Evolutionary conservation across 2,113 vertebrate species (phyloP), one percentile per base, ranked within the genome.

Genomic region (Puffinus mauretanicus): DNA sequence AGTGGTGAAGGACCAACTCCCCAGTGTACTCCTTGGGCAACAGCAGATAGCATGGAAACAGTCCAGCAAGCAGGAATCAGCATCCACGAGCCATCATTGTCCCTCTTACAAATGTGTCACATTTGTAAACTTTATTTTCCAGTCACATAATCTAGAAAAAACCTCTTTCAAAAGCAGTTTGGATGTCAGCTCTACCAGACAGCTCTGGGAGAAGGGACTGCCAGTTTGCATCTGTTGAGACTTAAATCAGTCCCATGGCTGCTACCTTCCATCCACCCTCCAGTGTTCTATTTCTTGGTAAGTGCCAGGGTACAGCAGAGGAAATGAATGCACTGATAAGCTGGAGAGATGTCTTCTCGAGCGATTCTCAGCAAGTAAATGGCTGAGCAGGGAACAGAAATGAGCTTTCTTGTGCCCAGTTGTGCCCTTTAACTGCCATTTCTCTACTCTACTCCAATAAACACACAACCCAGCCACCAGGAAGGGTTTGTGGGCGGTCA

Each of bases 71-170:
- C 12, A 54, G 21, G 42, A 44, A 60, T 26, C 55, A 72, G 17
- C 16, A n/a, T 27, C 58, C 49, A 44, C 0, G 8, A 55, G 46
- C 77, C 36, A 15, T 58, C 38, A 16, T 29, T 17, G 4, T 38
- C n/a, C 47, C 25, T 16, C 38, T 84, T 66, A 10, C 19, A 29
- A 29, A 44, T 2, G 7, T 84, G 62, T 25, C 49, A 61, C 58
- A 18, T 61, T 24, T 32, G 47, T 61, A 80, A 89, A 94, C 77
- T 96, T 96, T 75, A 30, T 82, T 96, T 95, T 95, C 61, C 40
- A 57, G 54, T 21, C 60, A 40, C 69, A 57, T 42, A 30, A 47
- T 17, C 32, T 42, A 65, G 81, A 36, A 69, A 82, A 79, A 75
- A 76, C n/a, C 46, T 82, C 72, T 93, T 91, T 65, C 34, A 24